phyloP scores from a whole-genome alignment of 2,888 invertebrate genomes.

The Sphaeridia pumilis region DNA sequence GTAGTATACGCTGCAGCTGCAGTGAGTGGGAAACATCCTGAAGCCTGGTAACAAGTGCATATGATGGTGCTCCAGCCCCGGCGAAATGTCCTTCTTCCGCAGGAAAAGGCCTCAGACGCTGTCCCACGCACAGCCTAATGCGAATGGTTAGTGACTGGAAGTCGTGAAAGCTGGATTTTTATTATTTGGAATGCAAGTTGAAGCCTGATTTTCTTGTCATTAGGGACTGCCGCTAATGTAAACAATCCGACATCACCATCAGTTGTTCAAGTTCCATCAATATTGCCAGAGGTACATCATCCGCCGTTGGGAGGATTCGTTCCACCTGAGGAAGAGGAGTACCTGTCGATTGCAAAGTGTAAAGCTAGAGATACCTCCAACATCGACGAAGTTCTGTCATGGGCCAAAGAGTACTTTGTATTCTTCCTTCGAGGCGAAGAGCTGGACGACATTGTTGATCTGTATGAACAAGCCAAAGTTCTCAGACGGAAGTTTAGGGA shows the following conservation, averaged over 20 bases:
- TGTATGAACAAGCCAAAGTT: conserved; percentile 22
- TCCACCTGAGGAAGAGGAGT: conserved; percentile 27
- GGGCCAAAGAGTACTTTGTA: conserved; percentile 32
- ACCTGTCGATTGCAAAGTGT: conserved; percentile 17
- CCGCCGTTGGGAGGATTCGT: conserved; percentile 29
- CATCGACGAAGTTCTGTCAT: conserved; percentile 28
- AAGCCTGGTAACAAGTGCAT: too few relatives aligned
- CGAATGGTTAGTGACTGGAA: conserved; percentile 14
- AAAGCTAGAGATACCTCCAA: conserved; percentile 11
- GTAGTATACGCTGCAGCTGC: too few relatives aligned
- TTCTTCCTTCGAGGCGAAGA: conserved; percentile 31
- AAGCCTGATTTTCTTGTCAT: too few relatives aligned
- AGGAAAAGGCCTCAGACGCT: conserved; percentile 19
- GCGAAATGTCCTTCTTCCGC: conserved; percentile 27
- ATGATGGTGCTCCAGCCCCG: too few relatives aligned
- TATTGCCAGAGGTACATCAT: not conserved
- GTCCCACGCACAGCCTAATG: conserved; percentile 8
- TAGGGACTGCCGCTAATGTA: conserved; percentile 1
- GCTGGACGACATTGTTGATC: conserved; percentile 28
- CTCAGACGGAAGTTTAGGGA: too few relatives aligned
- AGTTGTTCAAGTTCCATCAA: conserved; percentile 11
- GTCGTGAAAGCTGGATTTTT: too few relatives aligned
- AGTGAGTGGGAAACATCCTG: too few relatives aligned
- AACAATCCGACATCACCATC: conserved; percentile 7
- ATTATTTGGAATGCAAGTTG: too few relatives aligned